These are phyloP conservation scores for Rhopalosiphum padi DNA, from an alignment of 1,140 invertebrate genomes.

Conservation along the genomic window DNA sequence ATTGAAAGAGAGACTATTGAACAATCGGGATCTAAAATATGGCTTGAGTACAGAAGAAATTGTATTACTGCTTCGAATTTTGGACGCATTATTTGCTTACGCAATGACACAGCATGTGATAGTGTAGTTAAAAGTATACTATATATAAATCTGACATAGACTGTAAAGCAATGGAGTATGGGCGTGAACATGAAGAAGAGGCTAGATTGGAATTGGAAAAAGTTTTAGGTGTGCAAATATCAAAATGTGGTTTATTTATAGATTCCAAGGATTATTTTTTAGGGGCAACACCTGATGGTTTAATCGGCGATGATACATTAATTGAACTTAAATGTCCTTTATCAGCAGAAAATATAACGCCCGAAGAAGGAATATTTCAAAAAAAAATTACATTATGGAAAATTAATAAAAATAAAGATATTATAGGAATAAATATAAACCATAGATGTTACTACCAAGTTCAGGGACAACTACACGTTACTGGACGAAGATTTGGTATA, in stretches of 20 bases:
- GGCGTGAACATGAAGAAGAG: neutral
- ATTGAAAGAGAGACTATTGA: constrained; percentile 10
- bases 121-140: neutral
- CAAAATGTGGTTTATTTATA: neutral
- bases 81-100: neutral
- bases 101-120: neutral
- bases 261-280: neutral
- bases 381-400: constrained; percentile 6
- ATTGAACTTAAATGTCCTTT: constrained; percentile 41
- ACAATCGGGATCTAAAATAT: neutral
- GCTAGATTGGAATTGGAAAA: neutral
- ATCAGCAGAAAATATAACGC: neutral
- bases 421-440: neutral
- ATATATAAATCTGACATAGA: neutral
- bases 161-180: neutral
- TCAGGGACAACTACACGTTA: constrained; percentile 41
- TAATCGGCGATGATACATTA: constrained; percentile 16
- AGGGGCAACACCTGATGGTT: constrained; percentile 30
- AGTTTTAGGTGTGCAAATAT: neutral
- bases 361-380: neutral
- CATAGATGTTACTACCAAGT: constrained; percentile 38
- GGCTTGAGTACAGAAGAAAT: neutral
- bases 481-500: neutral
- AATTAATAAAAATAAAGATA: neutral
- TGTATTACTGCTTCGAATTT: neutral